Percentiles rank a stretch among this genome's conserved stretches.
These are phyloP conservation scores for Nyctibius grandis DNA, from an alignment of 2,797 vertebrate species.

Conservation along the genomic window DNA sequence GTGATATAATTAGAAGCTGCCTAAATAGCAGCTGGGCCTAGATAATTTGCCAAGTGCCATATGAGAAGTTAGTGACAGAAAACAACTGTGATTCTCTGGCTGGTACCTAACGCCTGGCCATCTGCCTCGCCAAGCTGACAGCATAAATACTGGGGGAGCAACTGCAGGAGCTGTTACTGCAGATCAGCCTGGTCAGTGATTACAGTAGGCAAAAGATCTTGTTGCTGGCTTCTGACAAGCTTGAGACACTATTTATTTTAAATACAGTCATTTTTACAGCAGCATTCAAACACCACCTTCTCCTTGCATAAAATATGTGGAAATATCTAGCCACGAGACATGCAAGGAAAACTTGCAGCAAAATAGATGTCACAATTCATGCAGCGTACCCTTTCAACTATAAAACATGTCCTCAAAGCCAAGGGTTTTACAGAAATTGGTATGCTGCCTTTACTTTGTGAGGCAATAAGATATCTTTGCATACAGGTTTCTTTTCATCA, in stretches of 20 bases:
- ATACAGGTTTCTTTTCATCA: not conserved
- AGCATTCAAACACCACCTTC: not conserved
- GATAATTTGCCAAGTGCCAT: not conserved
- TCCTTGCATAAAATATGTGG: not conserved
- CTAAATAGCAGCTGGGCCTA: not conserved
- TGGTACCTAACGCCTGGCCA: not conserved
- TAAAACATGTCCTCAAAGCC: not conserved
- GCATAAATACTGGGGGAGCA: not conserved
- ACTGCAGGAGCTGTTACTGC: not conserved
- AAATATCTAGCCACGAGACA: not conserved
- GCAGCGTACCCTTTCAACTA: not conserved
- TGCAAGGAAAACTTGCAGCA: not conserved
- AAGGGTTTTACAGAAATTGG: not conserved
- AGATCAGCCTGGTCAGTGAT: not conserved
- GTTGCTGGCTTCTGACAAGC: not conserved
- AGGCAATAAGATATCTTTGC: not conserved
- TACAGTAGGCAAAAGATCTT: not conserved
- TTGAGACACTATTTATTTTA: not conserved
- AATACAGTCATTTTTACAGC: not conserved
- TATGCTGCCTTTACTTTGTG: not conserved
- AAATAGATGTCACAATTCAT: not conserved
- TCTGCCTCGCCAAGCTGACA: not conserved
- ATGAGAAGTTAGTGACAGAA: constrained; percentile 15
- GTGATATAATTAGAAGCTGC: not conserved
- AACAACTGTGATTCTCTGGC: constrained; percentile 9